Conservation (phyloP, 2,113 vertebrate genomes). For the Suricata suricatta region DNA sequence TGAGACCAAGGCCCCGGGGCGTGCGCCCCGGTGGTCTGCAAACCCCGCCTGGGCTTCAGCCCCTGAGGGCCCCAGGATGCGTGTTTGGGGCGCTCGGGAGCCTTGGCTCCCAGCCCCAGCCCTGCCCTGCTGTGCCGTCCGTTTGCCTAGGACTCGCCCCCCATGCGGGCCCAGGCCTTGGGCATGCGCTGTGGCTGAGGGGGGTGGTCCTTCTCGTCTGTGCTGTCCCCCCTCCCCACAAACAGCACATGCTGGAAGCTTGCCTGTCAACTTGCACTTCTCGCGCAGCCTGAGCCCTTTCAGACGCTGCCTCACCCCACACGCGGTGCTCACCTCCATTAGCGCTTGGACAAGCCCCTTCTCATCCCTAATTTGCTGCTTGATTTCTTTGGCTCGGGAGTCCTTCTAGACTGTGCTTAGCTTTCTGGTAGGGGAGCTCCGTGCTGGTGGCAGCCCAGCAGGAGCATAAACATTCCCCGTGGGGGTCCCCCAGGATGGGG, state of each 20-base stretch:
- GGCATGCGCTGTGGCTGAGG: too few species aligned
- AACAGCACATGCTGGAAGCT: too few species aligned
- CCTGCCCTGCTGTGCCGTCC: not conserved
- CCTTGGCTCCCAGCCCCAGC: too few species aligned
- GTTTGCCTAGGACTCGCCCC: not conserved
- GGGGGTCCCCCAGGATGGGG: not conserved
- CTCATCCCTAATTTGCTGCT: not conserved
- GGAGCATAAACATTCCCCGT: rapidly evolving
- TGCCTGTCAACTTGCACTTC: not conserved
- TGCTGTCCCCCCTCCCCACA: too few species aligned
- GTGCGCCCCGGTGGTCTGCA: not conserved
- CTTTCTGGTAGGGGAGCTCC: too few species aligned
- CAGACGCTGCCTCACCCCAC: rapidly evolving
- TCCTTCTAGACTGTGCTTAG: not conserved
- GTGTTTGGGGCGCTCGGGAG: not conserved
- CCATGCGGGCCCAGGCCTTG: not conserved
- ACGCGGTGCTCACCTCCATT: rapidly evolving
- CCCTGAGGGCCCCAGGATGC: not conserved
- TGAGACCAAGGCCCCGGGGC: not conserved
- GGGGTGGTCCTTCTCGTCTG: too few species aligned
- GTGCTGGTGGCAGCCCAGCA: not conserved
- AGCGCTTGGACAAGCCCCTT: not conserved
- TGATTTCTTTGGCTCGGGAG: not conserved
- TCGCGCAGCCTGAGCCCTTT: not conserved
- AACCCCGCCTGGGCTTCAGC: not conserved